Conservation (phyloP, 1,140 invertebrate genomes). For the Pararge aegeria region DNA sequence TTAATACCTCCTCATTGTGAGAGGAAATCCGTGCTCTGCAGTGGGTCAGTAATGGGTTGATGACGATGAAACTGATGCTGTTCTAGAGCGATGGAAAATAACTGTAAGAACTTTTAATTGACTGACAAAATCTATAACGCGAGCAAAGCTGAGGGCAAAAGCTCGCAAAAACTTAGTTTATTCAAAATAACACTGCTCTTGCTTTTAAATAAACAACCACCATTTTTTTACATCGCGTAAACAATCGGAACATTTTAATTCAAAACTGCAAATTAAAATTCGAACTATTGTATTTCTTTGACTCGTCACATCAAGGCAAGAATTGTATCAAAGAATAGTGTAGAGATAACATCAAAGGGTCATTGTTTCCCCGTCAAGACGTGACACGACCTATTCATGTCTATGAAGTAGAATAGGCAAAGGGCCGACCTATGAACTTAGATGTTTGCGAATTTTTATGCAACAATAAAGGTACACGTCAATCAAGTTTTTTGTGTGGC, state of each 20-base stretch:
- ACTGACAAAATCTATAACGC: too few relatives aligned
- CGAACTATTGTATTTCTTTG: constrained; percentile 25
- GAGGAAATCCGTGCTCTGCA: too few relatives aligned
- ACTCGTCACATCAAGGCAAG: constrained; percentile 18
- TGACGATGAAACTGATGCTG: too few relatives aligned
- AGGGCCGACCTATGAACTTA: constrained; percentile 40
- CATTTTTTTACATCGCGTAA: background rate
- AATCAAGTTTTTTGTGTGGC: constrained; percentile 34
- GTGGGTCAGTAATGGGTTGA: too few relatives aligned
- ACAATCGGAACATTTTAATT: constrained; percentile 12
- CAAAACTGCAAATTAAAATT: constrained; percentile 33
- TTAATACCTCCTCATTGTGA: too few relatives aligned
- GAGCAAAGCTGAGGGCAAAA: too few relatives aligned
- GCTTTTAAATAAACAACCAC: background rate
- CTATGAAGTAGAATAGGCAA: constrained; percentile 29
- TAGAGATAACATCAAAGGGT: constrained; percentile 26
- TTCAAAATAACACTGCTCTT: background rate
- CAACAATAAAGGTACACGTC: constrained; percentile 27
- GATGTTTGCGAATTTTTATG: constrained; percentile 29
- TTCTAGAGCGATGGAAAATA: too few relatives aligned
- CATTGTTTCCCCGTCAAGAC: constrained; percentile 38
- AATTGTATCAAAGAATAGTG: constrained; percentile 29
- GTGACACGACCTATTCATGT: constrained; percentile 25
- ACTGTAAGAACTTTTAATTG: too few relatives aligned
- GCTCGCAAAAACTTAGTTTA: too few relatives aligned